Evolutionary conservation across 2,113 vertebrate species (phyloP).

Genomic region (Pollimyrus isidori): DNA sequence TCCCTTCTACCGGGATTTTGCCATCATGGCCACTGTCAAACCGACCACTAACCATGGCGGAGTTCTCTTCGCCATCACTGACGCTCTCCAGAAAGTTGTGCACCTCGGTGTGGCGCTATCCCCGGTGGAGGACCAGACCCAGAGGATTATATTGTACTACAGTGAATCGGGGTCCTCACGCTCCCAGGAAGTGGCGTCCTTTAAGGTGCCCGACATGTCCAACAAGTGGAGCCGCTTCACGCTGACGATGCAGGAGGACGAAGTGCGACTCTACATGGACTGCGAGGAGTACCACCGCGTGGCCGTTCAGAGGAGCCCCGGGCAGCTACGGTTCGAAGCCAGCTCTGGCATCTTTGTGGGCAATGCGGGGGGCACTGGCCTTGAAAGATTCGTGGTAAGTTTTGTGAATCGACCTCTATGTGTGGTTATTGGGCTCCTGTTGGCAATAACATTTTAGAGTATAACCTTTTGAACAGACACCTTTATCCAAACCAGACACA

Average conservation of each 20-base stretch:
- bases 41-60: conserved; percentile 69
- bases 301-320: conserved; percentile 62
- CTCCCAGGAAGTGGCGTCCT: conserved; percentile 76
- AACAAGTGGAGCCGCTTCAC: conserved; percentile 81
- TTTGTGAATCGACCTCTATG: neutral
- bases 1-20: conserved; percentile 78
- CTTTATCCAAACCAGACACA: neutral
- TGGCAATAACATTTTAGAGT: neutral
- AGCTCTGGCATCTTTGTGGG: conserved; percentile 90
- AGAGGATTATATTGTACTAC: conserved; percentile 81
- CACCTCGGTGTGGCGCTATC: conserved; percentile 78
- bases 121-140: conserved; percentile 68
- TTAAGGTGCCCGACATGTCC: conserved; percentile 80
- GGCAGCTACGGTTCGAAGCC: conserved; percentile 70
- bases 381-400: conserved; percentile 82
- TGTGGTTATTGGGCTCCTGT: neutral
- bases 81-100: conserved; percentile 79
- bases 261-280: conserved; percentile 76
- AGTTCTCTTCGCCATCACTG: conserved; percentile 82
- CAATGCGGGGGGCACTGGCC: conserved; percentile 77
- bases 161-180: conserved; percentile 64
- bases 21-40: conserved; percentile 69
- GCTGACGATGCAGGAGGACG: conserved; percentile 65
- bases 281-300: conserved; percentile 79
- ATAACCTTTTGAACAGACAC: neutral